Base-by-base conservation (phyloP, 1,140 invertebrate genomes). In the Listronotus oregonensis region DNA sequence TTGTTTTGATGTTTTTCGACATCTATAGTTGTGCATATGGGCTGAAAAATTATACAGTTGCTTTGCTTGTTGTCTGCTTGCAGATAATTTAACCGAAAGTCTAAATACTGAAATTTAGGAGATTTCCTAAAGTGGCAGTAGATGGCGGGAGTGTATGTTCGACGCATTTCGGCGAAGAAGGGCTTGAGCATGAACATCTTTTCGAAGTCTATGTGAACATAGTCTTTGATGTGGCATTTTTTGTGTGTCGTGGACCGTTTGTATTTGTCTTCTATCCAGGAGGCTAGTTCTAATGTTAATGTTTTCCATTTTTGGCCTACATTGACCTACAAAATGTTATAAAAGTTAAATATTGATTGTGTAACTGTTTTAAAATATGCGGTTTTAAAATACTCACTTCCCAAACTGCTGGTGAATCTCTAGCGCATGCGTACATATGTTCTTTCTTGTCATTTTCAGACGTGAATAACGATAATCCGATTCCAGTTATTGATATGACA, bases 131-230 rank as follows among this genome's bases (percentile, higher is more conserved):
- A 83, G 69, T 93, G 90, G 39, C 90, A 71, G 87, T 90, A 92
- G 18, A 93, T 59, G 3, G 86, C 90, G n/a, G 92, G 90, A 56
- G 83, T 85, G 73, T 91, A 91, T 0, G 84, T 87, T 44, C 92
- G 81, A 60, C 89, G 78, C 21, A 95, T 73, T 73, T 91, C 89
- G 0, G 90, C 91, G 77, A 89, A 92, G 76, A 93, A 94, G 1
- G 92, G 92, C 75, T 92, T 92, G 0, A 89, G 89, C 90, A 95
- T 93, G 67, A 90, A 88, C 91, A 95, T 93, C 75, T n/a, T 90
- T 91, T 85, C 84, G 64, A 94, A 85, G 76, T 94, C 91, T 66
- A 92, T 89, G 84, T 93, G 80, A 6, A 86, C 84, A 69, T 86
- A 90, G 74, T 93, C 90, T 79, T 91, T 90, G 46, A 92, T 80